Percentiles rank a stretch among this genome's conserved stretches.
phyloP scores from a whole-genome alignment of 2,113 vertebrate genomes.

The Dermatemys mawii region DNA sequence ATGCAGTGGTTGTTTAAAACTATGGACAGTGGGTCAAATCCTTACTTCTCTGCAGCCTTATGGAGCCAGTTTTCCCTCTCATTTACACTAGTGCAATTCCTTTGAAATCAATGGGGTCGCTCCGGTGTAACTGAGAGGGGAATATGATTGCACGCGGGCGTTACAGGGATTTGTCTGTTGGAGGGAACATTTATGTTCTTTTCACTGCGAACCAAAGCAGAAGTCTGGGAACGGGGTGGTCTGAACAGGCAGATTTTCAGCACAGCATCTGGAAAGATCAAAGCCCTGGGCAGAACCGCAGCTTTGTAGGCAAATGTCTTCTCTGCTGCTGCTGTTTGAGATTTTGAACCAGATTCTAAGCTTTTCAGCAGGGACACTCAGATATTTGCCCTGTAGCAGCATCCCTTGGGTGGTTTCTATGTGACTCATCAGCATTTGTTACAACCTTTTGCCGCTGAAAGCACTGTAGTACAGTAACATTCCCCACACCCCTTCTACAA shows the following conservation, averaged over 20 bases:
- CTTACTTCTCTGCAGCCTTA: fast-evolving
- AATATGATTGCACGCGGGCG: neutral
- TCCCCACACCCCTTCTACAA: neutral
- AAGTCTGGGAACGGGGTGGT: neutral
- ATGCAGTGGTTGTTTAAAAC: neutral
- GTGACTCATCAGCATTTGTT: constrained; percentile 6
- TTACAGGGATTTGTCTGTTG: neutral
- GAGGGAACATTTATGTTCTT: neutral
- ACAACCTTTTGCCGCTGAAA: neutral
- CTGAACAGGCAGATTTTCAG: neutral
- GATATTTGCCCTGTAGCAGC: constrained; percentile 45
- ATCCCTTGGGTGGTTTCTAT: neutral
- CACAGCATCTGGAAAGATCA: constrained; percentile 53
- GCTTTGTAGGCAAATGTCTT: constrained; percentile 22
- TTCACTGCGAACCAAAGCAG: neutral
- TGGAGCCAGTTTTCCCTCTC: neutral
- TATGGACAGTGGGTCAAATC: neutral
- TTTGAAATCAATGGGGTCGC: neutral
- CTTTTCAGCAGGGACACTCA: constrained; percentile 57
- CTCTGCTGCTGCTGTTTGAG: neutral
- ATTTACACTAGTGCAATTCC: neutral
- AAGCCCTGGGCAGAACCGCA: constrained; percentile 25
- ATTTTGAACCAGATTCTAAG: constrained; percentile 51
- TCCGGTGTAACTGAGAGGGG: fast-evolving
- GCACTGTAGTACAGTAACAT: neutral